Evolutionary conservation across 2,888 invertebrate genomes (phyloP).

Genomic region (Gymnosoma rotundatum): DNA sequence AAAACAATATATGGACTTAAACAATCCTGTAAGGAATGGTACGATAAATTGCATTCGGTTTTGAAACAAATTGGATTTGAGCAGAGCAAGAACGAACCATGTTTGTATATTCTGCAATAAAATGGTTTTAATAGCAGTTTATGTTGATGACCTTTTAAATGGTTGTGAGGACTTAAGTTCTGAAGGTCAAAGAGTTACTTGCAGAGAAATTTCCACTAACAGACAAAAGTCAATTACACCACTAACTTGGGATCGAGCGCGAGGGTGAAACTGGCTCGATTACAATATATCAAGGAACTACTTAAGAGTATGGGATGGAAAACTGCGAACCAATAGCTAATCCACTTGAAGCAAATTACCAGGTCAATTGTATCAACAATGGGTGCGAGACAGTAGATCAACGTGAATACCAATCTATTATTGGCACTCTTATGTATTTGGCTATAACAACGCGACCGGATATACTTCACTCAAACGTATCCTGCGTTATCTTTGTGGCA

Average conservation of each 20-base stretch:
- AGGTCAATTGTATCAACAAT: background rate
- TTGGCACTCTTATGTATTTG: too few relatives aligned
- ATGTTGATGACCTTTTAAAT: background rate
- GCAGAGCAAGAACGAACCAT: background rate
- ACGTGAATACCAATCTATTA: background rate
- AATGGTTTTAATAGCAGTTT: background rate
- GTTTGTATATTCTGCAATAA: background rate
- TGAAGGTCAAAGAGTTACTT: background rate
- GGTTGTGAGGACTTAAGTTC: background rate
- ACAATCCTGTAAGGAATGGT: slow-evolving; percentile 72
- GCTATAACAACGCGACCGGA: too few relatives aligned
- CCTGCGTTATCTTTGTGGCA: too few relatives aligned
- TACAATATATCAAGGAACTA: background rate
- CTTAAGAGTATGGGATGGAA: background rate
- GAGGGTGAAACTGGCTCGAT: too few relatives aligned
- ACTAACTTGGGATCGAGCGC: too few relatives aligned
- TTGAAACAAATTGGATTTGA: slow-evolving; percentile 13
- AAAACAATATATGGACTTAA: slow-evolving; percentile 72
- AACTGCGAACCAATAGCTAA: background rate
- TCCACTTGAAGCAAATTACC: slow-evolving; percentile 3
- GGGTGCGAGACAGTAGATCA: background rate
- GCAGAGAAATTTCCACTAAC: background rate
- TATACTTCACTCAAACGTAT: too few relatives aligned
- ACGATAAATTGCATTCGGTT: slow-evolving; percentile 56
- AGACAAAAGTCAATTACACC: background rate